phyloP scores from a whole-genome alignment of 1,140 invertebrate species.

The Octopus bimaculoides region DNA sequence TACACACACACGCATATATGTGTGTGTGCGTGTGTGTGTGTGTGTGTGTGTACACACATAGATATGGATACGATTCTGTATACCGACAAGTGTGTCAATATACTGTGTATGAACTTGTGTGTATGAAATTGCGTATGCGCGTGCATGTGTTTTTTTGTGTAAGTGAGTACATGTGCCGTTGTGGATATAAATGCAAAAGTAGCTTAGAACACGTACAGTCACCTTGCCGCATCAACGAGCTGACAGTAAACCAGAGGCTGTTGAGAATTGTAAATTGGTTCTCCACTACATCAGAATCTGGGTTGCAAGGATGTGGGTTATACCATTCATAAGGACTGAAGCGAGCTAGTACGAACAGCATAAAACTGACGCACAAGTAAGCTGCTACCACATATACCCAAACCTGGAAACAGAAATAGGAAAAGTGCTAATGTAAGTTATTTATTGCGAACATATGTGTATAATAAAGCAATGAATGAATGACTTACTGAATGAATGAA shows the following conservation, averaged over 20 bases:
- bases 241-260: conserved; percentile 92
- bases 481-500: no score
- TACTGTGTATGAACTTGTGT: neutral
- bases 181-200: neutral
- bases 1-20: neutral
- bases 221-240: conserved; percentile 89
- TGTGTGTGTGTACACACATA: neutral
- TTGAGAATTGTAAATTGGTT: conserved; percentile 95
- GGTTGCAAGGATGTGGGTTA: conserved; percentile 67
- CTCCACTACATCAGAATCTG: conserved; percentile 75
- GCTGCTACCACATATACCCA: conserved; percentile 93
- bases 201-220: conserved; percentile 14
- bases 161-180: neutral
- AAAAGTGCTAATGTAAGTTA: neutral
- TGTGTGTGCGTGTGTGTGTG: neutral
- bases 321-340: conserved; percentile 98
- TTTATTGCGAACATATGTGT: neutral
- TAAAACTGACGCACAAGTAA: conserved; percentile 89
- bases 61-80: neutral
- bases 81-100: neutral
- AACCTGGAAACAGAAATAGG: neutral
- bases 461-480: neutral
- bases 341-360: conserved; percentile 88
- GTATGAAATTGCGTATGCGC: no score
- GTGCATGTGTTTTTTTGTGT: neutral